Conservation (phyloP, 1,140 invertebrate species). For the Drosophila nebulosa region DNA sequence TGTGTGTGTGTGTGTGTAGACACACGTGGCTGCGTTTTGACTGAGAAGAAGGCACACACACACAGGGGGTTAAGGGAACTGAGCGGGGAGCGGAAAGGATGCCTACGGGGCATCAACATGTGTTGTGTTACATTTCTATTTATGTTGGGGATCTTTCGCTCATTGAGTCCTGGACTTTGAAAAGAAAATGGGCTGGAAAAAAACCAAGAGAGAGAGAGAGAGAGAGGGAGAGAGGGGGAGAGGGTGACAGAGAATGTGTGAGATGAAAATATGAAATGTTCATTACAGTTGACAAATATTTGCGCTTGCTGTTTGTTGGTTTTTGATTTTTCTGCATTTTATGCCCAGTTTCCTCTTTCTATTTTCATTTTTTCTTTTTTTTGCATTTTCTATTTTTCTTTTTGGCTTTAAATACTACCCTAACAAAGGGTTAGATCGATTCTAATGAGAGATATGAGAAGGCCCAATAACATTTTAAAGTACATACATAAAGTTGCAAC, state of each 20-base stretch:
- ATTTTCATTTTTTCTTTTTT: too few species aligned
- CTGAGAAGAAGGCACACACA: constrained; percentile 25
- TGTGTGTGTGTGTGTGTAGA: background rate
- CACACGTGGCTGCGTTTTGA: constrained; percentile 37
- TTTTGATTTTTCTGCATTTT: constrained; percentile 60
- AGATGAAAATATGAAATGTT: constrained; percentile 75
- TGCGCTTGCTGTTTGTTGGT: constrained; percentile 57
- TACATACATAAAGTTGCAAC: too few species aligned
- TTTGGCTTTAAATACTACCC: background rate
- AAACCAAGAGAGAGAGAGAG: constrained; percentile 13
- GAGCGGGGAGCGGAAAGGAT: constrained; percentile 11
- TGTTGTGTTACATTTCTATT: constrained; percentile 75
- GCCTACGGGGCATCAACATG: constrained; percentile 67
- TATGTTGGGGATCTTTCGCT: constrained; percentile 40
- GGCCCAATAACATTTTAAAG: too few species aligned
- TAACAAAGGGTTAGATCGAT: background rate
- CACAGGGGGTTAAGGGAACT: background rate
- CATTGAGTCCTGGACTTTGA: constrained; percentile 61
- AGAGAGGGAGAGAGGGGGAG: background rate
- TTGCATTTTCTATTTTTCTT: constrained; percentile 4
- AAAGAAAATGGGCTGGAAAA: constrained; percentile 70
- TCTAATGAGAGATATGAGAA: background rate
- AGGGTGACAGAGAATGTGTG: background rate
- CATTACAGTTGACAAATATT: constrained; percentile 80
- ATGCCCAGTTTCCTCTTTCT: constrained; percentile 54